Evolutionary conservation across 2,113 vertebrate genomes (phyloP), one percentile per base, ranked within the genome.

Genomic region (Apteryx mantelli): DNA sequence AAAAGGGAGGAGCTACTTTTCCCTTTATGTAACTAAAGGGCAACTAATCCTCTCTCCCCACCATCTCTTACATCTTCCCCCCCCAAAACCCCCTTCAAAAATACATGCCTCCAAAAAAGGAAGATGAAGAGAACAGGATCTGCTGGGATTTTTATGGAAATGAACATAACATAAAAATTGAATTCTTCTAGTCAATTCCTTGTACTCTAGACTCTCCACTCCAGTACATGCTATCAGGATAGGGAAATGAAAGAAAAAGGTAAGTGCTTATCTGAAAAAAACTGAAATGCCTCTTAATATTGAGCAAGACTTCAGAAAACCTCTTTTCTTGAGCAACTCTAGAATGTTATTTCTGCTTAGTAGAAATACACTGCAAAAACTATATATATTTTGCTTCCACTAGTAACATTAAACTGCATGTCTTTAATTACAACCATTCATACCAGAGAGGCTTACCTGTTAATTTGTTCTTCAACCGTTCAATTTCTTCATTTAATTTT

Each of bases 401-500:
- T 5, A 79, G 9, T 73, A 42, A 53, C n/a, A 66, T 52, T 61
- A 87, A 96, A 88, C 34, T 77, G 15, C 44, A 66, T 88, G 69
- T 74, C 46, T 74, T 0, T 77, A 74, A 92, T 42, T 81, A 76
- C 30, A 9, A n/a, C 32, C 11, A 56, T 71, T 28, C 11, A 42
- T 15, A 40, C 65, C 25, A 82, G 34, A 82, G 34, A 82, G 30
- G 46, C 97, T 94, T 66, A 99, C 99, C 99, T 98, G 99, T 98
- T 89, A 99, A 97, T 97, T 99, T 99, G 92, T 98, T 99, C 97
- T 99, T 99, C 53, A 99, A 97, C 4, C 99, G 98, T 30, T 99
- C 99, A 1, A 99, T 99, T 97, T 99, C 99, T 87, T 99, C 99
- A 68, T 99, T 99, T 38, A 99, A 97, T 93, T 99, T 99, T 97